Evolutionary conservation across 2,113 vertebrate genomes (phyloP).

Genomic region (Gallinago undulata): DNA sequence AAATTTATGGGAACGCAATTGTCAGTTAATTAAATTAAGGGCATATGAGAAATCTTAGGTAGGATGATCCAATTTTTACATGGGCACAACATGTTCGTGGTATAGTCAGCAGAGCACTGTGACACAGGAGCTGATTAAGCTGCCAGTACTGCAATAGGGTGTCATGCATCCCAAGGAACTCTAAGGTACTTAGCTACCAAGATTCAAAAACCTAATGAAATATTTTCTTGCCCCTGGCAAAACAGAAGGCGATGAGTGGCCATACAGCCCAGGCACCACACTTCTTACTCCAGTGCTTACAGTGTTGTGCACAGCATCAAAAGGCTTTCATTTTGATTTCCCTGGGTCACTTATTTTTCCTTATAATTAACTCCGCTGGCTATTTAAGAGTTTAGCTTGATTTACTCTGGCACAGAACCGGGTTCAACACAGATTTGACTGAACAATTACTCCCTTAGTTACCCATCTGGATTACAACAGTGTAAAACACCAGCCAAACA

Average conservation of each 20-base stretch:
- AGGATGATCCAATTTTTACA: background rate
- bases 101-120: background rate
- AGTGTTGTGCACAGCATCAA: background rate
- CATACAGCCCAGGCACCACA: background rate
- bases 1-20: background rate
- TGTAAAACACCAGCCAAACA: background rate
- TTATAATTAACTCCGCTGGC: background rate
- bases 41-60: background rate
- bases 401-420: background rate
- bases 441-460: background rate
- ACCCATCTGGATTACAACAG: background rate
- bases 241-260: background rate
- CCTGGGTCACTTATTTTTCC: background rate
- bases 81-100: background rate
- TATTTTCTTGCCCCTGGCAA: background rate
- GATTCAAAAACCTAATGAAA: background rate
- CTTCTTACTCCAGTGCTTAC: background rate
- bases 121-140: background rate
- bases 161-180: background rate
- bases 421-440: background rate
- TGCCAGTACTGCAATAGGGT: background rate
- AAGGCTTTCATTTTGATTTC: background rate
- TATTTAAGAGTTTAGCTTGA: background rate
- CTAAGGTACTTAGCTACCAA: background rate
- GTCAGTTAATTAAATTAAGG: background rate